phyloP scores from a whole-genome alignment of 2,797 vertebrate genomes.

The Sciurus vulgaris region DNA sequence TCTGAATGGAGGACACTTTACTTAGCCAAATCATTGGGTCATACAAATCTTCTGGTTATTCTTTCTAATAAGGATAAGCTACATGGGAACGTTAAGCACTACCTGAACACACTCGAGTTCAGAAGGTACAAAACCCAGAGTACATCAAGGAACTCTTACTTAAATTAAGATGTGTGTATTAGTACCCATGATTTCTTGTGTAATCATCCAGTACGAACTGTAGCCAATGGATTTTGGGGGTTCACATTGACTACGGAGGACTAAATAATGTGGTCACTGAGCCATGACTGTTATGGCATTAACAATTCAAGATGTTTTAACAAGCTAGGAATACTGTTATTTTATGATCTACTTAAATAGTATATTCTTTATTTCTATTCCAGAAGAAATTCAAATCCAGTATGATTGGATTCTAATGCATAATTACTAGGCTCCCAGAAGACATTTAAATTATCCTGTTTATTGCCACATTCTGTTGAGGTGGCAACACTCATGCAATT shows the following conservation, averaged over 20 bases:
- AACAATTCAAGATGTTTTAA: neutral
- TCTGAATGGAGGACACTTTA: neutral
- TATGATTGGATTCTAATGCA: neutral
- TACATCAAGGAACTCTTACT: too few species aligned
- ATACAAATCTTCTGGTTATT: neutral
- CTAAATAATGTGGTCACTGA: neutral
- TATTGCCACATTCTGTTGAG: neutral
- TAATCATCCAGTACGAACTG: neutral
- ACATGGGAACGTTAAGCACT: neutral
- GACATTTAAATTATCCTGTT: slow-evolving; percentile 4
- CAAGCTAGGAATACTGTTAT: neutral
- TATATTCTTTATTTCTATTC: slow-evolving; percentile 4
- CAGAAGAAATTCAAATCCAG: neutral
- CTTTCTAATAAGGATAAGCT: neutral
- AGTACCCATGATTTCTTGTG: neutral
- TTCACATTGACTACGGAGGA: neutral
- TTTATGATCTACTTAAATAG: neutral
- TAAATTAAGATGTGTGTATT: neutral
- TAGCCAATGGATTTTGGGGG: neutral
- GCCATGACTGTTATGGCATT: neutral
- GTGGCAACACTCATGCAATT: neutral
- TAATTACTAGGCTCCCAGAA: neutral
- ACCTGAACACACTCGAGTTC: neutral
- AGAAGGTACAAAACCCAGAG: neutral
- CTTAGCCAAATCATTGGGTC: neutral